Percentiles rank a stretch among this genome's conserved stretches.
phyloP scores from a whole-genome alignment of 2,888 invertebrate genomes.

The Diarsia rubi region DNA sequence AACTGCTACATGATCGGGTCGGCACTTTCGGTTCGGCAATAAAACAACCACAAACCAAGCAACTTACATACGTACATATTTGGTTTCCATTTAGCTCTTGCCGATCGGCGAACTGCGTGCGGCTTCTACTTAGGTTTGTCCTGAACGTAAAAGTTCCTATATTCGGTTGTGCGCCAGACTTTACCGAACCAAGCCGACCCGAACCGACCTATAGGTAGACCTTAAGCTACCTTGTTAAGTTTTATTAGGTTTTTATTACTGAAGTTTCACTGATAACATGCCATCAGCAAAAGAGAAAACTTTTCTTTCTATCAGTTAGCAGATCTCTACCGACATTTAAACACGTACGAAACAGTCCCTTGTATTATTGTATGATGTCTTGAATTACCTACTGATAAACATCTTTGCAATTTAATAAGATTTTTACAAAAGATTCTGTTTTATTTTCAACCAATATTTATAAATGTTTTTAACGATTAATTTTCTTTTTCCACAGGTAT shows the following conservation, averaged over 20 bases:
- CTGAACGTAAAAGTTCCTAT: not conserved
- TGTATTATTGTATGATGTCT: slow-evolving; percentile 36
- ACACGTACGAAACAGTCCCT: slow-evolving; percentile 46
- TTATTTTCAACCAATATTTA: not conserved
- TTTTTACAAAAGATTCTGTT: not conserved
- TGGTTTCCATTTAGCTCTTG: not conserved
- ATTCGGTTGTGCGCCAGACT: not conserved
- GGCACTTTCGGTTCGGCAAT: not conserved
- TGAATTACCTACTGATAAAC: slow-evolving; percentile 45
- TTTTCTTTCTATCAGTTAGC: slow-evolving; percentile 39
- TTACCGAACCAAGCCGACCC: not conserved
- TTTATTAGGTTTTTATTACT: slow-evolving; percentile 44
- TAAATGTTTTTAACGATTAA: slow-evolving; percentile 17
- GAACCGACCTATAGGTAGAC: not conserved
- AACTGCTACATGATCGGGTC: not conserved
- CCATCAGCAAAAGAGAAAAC: slow-evolving; percentile 50
- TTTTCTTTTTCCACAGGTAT: slow-evolving; percentile 50
- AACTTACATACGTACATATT: not conserved
- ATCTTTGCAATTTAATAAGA: slow-evolving; percentile 50
- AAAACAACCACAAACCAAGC: not conserved
- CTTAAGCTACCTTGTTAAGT: slow-evolving; percentile 28
- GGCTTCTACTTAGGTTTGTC: not conserved
- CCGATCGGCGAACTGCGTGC: not conserved
- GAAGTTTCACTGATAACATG: slow-evolving; percentile 35
- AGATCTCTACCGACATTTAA: slow-evolving; percentile 41